phyloP scores from a whole-genome alignment of 2,888 invertebrate genomes.

The Spodoptera exigua region DNA sequence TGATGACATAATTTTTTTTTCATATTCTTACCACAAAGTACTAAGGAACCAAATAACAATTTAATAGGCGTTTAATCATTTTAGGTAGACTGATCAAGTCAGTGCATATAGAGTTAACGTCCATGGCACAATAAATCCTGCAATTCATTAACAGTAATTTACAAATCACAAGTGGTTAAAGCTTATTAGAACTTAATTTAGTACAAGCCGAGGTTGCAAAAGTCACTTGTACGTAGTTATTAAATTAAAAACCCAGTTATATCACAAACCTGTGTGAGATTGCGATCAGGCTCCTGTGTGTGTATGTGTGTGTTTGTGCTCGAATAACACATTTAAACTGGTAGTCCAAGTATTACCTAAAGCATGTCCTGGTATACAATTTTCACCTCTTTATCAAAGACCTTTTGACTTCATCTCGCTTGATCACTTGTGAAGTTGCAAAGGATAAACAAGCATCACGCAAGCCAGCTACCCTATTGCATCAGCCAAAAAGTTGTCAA shows the following conservation, averaged over 20 bases:
- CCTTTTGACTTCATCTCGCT: slow-evolving; percentile 64
- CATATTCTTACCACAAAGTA: no score
- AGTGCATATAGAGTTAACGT: neutral
- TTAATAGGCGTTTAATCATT: no score
- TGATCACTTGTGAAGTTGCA: slow-evolving; percentile 52
- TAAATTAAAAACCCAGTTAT: slow-evolving; percentile 42
- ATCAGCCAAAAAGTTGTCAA: slow-evolving; percentile 81
- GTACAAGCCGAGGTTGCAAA: slow-evolving; percentile 28
- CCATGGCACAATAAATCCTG: neutral
- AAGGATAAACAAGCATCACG: slow-evolving; percentile 75
- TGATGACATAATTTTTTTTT: no score
- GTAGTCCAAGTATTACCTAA: slow-evolving; percentile 51
- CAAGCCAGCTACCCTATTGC: slow-evolving; percentile 80
- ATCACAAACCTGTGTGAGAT: slow-evolving; percentile 50
- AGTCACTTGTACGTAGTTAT: slow-evolving; percentile 26
- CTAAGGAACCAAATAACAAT: no score
- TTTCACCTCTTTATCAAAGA: slow-evolving; percentile 63
- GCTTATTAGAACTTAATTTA: slow-evolving; percentile 29
- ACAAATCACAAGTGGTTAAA: slow-evolving; percentile 19
- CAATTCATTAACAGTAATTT: slow-evolving; percentile 3
- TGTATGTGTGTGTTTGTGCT: slow-evolving; percentile 33
- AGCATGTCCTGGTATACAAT: slow-evolving; percentile 50
- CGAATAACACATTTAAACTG: slow-evolving; percentile 46
- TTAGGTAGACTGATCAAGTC: no score
- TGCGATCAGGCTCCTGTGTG: slow-evolving; percentile 28